phyloP scores from a whole-genome alignment of 2,888 invertebrate genomes.

The Schizaphis graminum region DNA sequence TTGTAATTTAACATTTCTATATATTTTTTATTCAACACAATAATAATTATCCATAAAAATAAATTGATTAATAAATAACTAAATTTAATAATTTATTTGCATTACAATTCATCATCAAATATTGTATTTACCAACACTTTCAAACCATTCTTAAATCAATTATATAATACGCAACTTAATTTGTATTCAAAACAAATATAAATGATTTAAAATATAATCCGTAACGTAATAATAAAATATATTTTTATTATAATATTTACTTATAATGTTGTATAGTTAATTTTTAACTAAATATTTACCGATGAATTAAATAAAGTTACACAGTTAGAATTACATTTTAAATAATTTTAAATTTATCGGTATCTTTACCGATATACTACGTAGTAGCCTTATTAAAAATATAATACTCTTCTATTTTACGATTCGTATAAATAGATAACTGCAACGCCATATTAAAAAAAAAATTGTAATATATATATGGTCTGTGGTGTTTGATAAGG shows the following conservation, averaged over 20 bases:
- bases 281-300: not conserved
- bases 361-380: not conserved
- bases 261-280: not conserved
- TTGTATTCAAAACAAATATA: not conserved
- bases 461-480: constrained; percentile 14
- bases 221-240: not conserved
- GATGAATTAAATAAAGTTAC: not conserved
- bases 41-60: not conserved
- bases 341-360: not conserved
- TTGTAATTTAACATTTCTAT: not conserved
- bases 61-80: not conserved
- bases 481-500: constrained; percentile 38
- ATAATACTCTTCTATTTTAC: not conserved
- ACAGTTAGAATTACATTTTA: not conserved
- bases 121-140: not conserved
- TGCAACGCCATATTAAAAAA: not conserved
- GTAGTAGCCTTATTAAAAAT: not conserved
- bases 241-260: not conserved
- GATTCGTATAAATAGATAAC: not conserved
- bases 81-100: not conserved
- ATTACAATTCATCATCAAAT: not conserved
- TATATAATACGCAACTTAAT: not conserved
- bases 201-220: not conserved
- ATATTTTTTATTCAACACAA: not conserved
- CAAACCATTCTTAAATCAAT: not conserved